A percentile compares a stretch with the other conserved stretches of the same genome.
Evolutionary conservation across 2,888 invertebrate species (phyloP).

Genomic region (Hetaerina titia): DNA sequence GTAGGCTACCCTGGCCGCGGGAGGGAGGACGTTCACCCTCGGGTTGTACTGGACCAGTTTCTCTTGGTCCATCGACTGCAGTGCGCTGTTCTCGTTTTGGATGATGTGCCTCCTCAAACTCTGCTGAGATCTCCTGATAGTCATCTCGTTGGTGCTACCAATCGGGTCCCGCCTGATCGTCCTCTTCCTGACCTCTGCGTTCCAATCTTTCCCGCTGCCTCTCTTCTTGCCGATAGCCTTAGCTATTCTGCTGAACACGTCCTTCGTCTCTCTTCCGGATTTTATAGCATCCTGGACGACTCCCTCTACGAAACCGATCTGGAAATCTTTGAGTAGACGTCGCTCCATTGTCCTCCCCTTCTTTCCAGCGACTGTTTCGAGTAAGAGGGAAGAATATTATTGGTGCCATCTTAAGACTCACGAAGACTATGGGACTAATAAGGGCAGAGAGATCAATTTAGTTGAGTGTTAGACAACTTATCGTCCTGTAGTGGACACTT

Average conservation of each 20-base stretch:
- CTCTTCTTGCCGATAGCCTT: slow-evolving; percentile 85
- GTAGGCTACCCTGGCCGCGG: slow-evolving; percentile 89
- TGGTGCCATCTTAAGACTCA: slow-evolving; percentile 71
- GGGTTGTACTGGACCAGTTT: slow-evolving; percentile 90
- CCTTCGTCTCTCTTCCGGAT: slow-evolving; percentile 84
- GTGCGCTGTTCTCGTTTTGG: slow-evolving; percentile 82
- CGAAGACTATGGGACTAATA: too few species aligned
- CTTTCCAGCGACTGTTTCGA: slow-evolving; percentile 85
- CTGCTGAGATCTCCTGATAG: slow-evolving; percentile 82
- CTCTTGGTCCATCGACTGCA: slow-evolving; percentile 85
- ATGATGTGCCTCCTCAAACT: slow-evolving; percentile 86
- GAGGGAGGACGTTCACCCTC: slow-evolving; percentile 85
- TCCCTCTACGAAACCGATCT: slow-evolving; percentile 93
- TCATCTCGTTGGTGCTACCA: slow-evolving; percentile 86
- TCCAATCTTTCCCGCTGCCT: slow-evolving; percentile 86
- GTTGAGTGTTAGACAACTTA: too few species aligned
- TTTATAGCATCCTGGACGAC: slow-evolving; percentile 87
- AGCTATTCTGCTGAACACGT: slow-evolving; percentile 91
- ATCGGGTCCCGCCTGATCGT: slow-evolving; percentile 87
- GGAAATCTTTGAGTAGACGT: slow-evolving; percentile 92
- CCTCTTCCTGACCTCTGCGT: slow-evolving; percentile 87
- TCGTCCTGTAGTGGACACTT: too few species aligned
- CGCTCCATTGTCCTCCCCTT: slow-evolving; percentile 93
- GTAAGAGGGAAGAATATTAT: slow-evolving; percentile 69
- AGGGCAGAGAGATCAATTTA: too few species aligned